Conservation (phyloP, 23 tunicate species). For the Phallusia fumigata region DNA sequence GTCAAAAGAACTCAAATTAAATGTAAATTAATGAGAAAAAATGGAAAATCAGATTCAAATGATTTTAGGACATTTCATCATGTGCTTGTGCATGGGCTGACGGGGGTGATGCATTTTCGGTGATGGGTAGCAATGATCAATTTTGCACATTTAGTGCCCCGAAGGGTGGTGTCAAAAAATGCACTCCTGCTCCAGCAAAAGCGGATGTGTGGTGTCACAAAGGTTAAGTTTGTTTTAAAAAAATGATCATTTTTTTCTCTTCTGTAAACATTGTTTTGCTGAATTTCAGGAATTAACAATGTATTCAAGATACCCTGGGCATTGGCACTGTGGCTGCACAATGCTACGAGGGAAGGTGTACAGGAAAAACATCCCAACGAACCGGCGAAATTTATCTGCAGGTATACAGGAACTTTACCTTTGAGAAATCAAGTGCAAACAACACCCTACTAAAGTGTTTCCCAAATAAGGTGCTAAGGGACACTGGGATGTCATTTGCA, state of each 20-base stretch:
- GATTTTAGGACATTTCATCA: conserved; percentile 69
- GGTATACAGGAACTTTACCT: no score
- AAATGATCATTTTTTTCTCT: no score
- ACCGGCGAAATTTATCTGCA: conserved; percentile 49
- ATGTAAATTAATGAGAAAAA: no score
- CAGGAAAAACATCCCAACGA: conserved; percentile 37
- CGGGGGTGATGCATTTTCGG: conserved; percentile 37
- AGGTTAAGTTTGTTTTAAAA: conserved; percentile 28
- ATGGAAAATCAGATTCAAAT: background rate
- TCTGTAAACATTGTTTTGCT: no score
- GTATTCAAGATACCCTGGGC: conserved; percentile 47
- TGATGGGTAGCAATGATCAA: conserved; percentile 28
- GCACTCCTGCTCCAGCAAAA: conserved; percentile 45
- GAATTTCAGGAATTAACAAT: background rate
- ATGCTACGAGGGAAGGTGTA: conserved; percentile 37
- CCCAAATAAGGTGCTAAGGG: no score
- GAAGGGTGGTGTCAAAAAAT: conserved; percentile 52
- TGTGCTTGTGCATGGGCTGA: conserved; percentile 81
- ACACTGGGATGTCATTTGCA: no score
- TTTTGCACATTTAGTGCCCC: conserved; percentile 37
- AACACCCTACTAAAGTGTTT: no score
- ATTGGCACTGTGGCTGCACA: conserved; percentile 37
- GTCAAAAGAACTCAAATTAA: no score
- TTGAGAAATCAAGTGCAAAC: no score
- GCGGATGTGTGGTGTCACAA: conserved; percentile 87